A percentile compares a stretch with the other conserved stretches of the same genome.
These are phyloP conservation scores for Labrus mixtus DNA, from an alignment of 2,113 vertebrate genomes.

Conservation along the genomic window DNA sequence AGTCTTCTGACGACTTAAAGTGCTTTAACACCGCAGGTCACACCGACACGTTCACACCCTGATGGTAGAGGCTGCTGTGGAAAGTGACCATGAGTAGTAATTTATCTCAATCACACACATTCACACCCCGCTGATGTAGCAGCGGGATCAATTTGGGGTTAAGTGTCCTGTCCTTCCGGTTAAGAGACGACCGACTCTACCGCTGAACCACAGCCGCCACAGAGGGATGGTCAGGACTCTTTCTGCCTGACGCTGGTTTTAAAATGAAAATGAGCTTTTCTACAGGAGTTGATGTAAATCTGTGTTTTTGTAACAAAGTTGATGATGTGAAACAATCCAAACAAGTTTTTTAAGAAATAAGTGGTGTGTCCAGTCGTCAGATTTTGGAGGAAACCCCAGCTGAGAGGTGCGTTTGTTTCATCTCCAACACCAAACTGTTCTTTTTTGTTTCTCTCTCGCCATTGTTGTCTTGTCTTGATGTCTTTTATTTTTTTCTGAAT, in stretches of 20 bases:
- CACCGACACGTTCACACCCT: no score
- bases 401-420: neutral
- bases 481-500: neutral
- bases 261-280: neutral
- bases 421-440: neutral
- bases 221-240: neutral
- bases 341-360: neutral
- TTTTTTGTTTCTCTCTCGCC: neutral
- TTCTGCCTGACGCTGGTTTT: neutral
- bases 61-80: no score
- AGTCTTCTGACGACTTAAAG: no score
- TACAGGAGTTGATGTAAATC: conserved; percentile 13
- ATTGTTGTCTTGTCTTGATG: neutral
- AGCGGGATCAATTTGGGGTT: no score
- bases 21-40: no score
- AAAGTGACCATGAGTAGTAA: no score
- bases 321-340: conserved; percentile 5
- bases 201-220: neutral
- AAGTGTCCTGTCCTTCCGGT: no score
- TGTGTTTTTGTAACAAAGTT: conserved; percentile 42
- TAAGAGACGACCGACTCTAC: neutral
- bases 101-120: no score
- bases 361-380: neutral
- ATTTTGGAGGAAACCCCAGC: conserved; percentile 21
- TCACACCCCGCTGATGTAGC: no score